Base-by-base conservation (phyloP, 2,113 vertebrate genomes). In the Turdus rufiventris region DNA sequence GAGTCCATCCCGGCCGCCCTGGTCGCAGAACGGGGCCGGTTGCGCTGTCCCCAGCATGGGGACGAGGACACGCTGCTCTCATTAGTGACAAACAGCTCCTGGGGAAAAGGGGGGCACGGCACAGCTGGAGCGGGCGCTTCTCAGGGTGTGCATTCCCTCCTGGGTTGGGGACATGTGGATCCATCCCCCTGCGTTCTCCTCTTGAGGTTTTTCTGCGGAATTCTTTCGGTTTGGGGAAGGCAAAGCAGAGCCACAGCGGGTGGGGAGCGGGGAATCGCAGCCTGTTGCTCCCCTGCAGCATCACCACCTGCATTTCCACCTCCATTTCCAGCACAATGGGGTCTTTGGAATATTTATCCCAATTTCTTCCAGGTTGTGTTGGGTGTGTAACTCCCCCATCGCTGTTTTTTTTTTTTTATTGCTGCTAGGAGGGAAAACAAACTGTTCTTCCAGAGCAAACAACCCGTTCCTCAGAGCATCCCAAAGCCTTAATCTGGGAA, bases 301-400 rank as follows among this genome's bases (percentile, higher is more conserved):
- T 51, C 8, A 0, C 6, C 48, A 50, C 24, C 48, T 50, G 24
- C 48, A 50, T 50, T 50, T 50, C 5, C 42, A 11, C 17, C 36
- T 2, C 1, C 18, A 12, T 14, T 71, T 31, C 6, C 47, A 42
- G n/a, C 57, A 3, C 23, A 5, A 0, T 0, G 36, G 18, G 18
- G 25, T 43, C 68, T 66, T 10, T 4, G 54, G 78, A 50, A 45
- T 14, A 3, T 40, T 50, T 2, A 34, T 53, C 58, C 60, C 40
- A 0, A 19, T 24, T 63, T 57, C 14, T 28, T 11, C 36, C 28
- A 0, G 18, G 4, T 18, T 21, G 9, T 17, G 5, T 2, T 4
- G 23, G 3, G 67, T 1, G 33, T 14, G 18, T 14, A 20, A 33
- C 43, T 6, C 26, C 15, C 54, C 18, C 56, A 0, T 18, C 0